A percentile compares a stretch with the other conserved stretches of the same genome.
phyloP scores from a whole-genome alignment of 2,113 vertebrate species.

The Nipponia nippon region DNA sequence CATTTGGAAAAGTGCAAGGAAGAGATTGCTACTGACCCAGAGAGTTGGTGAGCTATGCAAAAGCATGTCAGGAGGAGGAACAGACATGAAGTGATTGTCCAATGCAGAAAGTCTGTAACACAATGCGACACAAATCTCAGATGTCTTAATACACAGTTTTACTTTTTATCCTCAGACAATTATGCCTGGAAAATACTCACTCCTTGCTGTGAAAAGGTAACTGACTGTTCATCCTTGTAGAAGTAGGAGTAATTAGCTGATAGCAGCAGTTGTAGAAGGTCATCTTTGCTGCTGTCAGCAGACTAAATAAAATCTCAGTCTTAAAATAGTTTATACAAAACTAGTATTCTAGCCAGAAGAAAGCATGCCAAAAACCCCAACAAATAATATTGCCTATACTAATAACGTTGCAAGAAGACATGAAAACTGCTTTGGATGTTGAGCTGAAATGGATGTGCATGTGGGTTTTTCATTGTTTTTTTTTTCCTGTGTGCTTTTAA shows the following conservation, averaged over 20 bases:
- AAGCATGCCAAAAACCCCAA: fast-evolving
- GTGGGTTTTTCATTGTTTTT: neutral
- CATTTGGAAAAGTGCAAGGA: neutral
- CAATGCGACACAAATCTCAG: fast-evolving
- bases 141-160: neutral
- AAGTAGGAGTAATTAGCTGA: neutral
- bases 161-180: neutral
- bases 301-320: neutral
- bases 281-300: neutral
- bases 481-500: neutral
- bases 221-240: neutral
- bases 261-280: fast-evolving
- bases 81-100: neutral
- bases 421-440: neutral
- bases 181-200: neutral
- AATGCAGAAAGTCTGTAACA: neutral
- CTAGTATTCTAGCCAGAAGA: neutral
- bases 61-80: neutral
- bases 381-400: neutral
- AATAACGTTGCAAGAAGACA: neutral
- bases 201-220: neutral
- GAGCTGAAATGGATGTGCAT: neutral
- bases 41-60: neutral
- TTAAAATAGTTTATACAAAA: neutral
- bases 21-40: neutral